A percentile compares a stretch with the other conserved stretches of the same genome.
phyloP scores from a whole-genome alignment of 2,797 vertebrate genomes.

The Antennarius maculatus region DNA sequence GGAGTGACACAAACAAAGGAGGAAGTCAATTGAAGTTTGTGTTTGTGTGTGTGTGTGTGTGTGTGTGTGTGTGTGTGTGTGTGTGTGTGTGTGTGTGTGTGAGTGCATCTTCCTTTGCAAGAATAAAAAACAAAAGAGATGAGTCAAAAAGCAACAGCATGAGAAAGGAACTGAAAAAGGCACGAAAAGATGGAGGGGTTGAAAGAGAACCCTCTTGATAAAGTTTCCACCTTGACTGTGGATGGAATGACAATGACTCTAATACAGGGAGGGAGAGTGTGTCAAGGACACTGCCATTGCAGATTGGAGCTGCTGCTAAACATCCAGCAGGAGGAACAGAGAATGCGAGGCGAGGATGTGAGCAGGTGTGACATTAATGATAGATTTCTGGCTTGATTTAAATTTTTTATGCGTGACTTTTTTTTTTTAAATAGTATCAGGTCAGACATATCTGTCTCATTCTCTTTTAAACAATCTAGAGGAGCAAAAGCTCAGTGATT shows the following conservation, averaged over 20 bases:
- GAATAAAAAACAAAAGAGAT: slow-evolving; percentile 15
- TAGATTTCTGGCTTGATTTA: slow-evolving; percentile 28
- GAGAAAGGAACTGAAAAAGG: slow-evolving; percentile 34
- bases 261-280: slow-evolving; percentile 35
- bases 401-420: slow-evolving; percentile 30
- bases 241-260: slow-evolving; percentile 61
- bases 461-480: slow-evolving; percentile 2
- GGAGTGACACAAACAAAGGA: not conserved
- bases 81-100: not conserved
- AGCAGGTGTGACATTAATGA: slow-evolving; percentile 20
- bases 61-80: not conserved
- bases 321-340: not conserved
- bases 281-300: slow-evolving; percentile 48
- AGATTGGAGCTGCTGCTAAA: slow-evolving; percentile 28
- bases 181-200: slow-evolving; percentile 13
- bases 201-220: slow-evolving; percentile 54
- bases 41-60: not conserved
- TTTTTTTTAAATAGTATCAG: not conserved
- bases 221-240: slow-evolving; percentile 60
- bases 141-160: slow-evolving; percentile 15
- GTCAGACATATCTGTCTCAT: slow-evolving; percentile 18
- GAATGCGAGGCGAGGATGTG: not conserved
- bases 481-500: not conserved
- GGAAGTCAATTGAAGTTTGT: slow-evolving; percentile 5
- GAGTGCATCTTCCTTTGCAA: not conserved